Base-by-base conservation (phyloP, 2,113 vertebrate species). In the Labeo rohita region DNA sequence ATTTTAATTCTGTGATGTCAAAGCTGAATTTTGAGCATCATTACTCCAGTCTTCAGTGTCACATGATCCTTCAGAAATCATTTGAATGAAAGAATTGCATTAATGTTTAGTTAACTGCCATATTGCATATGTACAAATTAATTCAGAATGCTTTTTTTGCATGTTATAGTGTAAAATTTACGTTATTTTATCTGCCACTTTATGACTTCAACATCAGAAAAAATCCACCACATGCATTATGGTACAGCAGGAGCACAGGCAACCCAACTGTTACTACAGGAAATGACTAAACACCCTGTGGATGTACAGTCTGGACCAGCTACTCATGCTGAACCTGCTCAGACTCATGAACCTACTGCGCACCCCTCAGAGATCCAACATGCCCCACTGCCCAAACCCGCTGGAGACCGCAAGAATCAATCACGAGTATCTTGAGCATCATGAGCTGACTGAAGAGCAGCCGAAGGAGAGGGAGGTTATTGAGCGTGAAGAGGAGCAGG, bases 211-310 rank as follows among this genome's bases (percentile, higher is more conserved):
- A n/a, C 43, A 50, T 66, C 28, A 45, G 6, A 13, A 80, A 83
- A 16, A 36, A 28, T 16, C 28, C 16, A 73, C 23, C 21, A 59
- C 49, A 73, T 36, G 68, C 50, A 45, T 73, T 39, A 39, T 43
- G 16, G 36, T 73, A 73, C 81, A 83, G 68, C 66, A 12, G 81
- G 81, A 56, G 28, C 50, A 54, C 43, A 66, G 4, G 61, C 43
- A 68, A 70, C 50, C 68, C 81, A 73, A 56, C 81, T 56, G 81
- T 21, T 84, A 36, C 68, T 45, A 56, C 49, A 84, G 81, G 81
- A 84, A 73, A 73, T 84, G 66, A 84, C 66, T 54, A 54, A 84
- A 84, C 81, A 73, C 81, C 81, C 66, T 11, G 81, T 73, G 81
- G 81, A 56, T 84, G 66, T 73, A 73, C 81, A 84, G 81, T 84